Conservation (phyloP, 2,113 vertebrate genomes). For the Burhinus bistriatus region DNA sequence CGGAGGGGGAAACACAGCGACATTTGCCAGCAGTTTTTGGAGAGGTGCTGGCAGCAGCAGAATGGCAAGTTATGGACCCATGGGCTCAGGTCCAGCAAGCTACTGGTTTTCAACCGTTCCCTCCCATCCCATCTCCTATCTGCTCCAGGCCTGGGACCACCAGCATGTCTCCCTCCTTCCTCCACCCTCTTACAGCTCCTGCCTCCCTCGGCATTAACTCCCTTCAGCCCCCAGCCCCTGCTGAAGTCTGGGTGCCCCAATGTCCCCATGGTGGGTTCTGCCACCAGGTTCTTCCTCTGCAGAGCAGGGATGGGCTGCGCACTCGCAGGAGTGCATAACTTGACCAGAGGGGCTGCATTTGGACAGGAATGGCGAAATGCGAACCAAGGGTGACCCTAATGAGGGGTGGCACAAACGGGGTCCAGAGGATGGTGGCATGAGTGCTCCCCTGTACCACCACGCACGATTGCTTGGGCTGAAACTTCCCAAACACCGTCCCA, state of each 20-base stretch:
- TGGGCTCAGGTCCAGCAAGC: not conserved
- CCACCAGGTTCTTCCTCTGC: not conserved
- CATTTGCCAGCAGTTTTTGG: too few relatives aligned
- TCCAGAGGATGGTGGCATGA: rapidly evolving
- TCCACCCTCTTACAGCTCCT: not conserved
- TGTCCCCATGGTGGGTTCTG: rapidly evolving
- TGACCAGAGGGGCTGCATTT: not conserved
- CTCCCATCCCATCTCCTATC: not conserved
- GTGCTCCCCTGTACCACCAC: not conserved
- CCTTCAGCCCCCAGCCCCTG: not conserved
- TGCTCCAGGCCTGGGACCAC: not conserved
- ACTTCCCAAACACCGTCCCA: not conserved
- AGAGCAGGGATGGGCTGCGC: rapidly evolving
- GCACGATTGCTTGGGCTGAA: rapidly evolving
- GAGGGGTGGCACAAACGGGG: not conserved
- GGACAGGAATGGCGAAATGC: not conserved
- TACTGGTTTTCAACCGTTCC: not conserved
- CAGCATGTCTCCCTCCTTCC: not conserved
- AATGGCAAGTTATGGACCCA: not conserved
- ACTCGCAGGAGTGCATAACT: rapidly evolving
- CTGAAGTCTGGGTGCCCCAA: not conserved
- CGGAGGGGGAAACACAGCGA: rapidly evolving
- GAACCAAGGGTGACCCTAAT: rapidly evolving
- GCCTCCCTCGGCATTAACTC: not conserved
- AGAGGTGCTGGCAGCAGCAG: not conserved